phyloP scores from a whole-genome alignment of 2,797 vertebrate genomes.

The Rhinella marina region DNA sequence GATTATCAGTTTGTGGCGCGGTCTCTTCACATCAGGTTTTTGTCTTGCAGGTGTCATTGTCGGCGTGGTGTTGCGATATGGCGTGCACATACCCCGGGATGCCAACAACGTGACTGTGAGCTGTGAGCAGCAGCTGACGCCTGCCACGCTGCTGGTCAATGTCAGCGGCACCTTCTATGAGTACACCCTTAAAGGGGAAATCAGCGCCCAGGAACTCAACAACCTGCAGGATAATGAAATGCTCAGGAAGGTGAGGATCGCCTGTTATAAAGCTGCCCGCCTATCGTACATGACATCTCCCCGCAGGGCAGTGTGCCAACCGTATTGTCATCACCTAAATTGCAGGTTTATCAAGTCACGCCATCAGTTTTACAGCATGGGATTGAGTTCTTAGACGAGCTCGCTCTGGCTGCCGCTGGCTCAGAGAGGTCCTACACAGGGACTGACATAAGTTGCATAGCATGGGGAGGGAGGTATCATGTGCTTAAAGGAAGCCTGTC shows the following conservation, averaged over 20 bases:
- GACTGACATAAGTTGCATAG: not conserved
- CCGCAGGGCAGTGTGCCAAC: not conserved
- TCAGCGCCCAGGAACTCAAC: conserved; percentile 82
- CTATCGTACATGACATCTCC: not conserved
- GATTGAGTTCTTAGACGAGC: not conserved
- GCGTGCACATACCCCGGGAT: conserved; percentile 89
- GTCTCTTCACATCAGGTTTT: not conserved
- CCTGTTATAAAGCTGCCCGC: not conserved
- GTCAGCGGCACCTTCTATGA: conserved; percentile 94
- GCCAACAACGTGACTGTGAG: conserved; percentile 84
- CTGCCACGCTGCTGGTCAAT: conserved; percentile 91
- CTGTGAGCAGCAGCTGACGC: conserved; percentile 89
- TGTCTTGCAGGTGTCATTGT: conserved; percentile 85
- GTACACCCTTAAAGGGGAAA: conserved; percentile 94
- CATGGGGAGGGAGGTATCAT: not conserved
- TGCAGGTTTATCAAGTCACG: not conserved
- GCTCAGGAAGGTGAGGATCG: conserved; percentile 89
- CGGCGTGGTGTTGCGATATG: conserved; percentile 91
- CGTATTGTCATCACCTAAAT: not conserved
- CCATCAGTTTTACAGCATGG: not conserved
- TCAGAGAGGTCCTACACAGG: not conserved
- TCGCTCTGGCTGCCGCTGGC: conserved; percentile 1
- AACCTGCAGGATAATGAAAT: conserved; percentile 93
- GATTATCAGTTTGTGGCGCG: no score
- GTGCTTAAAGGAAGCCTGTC: not conserved